Evolutionary conservation across 2,888 invertebrate species (phyloP).

Genomic region (Rhimphoctona megacephalus): DNA sequence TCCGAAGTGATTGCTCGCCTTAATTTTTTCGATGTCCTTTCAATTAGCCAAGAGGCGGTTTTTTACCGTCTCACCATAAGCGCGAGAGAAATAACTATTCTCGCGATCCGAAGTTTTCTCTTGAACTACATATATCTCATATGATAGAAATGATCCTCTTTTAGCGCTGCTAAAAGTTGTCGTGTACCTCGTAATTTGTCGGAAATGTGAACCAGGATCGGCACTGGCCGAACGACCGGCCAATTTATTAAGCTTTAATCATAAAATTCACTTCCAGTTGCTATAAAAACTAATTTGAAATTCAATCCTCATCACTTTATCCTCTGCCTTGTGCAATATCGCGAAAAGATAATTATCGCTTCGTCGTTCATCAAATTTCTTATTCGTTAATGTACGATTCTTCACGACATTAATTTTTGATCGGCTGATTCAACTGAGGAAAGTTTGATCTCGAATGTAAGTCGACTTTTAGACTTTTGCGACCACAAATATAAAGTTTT

Average conservation of each 20-base stretch:
- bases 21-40: background rate
- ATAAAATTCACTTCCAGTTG: constrained; percentile 1
- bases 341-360: background rate
- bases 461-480: background rate
- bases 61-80: background rate
- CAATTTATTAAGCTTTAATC: background rate
- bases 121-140: background rate
- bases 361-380: background rate
- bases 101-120: background rate
- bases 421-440: background rate
- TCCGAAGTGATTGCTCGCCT: too few species aligned
- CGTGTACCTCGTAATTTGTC: background rate
- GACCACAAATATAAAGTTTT: background rate
- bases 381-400: background rate
- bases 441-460: background rate
- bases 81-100: background rate
- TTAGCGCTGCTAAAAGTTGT: background rate
- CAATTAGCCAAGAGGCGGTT: background rate
- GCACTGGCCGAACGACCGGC: background rate
- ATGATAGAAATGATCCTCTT: background rate
- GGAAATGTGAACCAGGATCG: constrained; percentile 4
- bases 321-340: background rate
- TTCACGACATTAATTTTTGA: background rate
- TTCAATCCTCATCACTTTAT: background rate
- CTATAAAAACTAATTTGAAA: background rate